Base-by-base conservation (phyloP, 2,113 vertebrate species). In the Taurulus bubalis region DNA sequence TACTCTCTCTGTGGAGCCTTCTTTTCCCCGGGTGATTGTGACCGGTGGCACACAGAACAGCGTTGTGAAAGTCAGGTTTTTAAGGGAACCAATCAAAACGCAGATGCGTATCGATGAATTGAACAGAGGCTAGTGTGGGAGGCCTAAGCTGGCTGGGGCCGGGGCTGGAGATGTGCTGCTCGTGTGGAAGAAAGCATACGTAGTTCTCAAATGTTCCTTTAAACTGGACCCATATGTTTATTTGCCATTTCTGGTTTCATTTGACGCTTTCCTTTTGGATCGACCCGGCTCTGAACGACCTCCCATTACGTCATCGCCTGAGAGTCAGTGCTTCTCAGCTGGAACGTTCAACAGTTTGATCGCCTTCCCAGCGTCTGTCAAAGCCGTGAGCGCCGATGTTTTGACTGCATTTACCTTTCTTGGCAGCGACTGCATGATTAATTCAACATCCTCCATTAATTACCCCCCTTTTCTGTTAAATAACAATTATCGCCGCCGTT, bases 391-490 rank as follows among this genome's bases (percentile, higher is more conserved):
- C 42, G 30, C 10, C 15, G 11, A 1, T 67, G 32, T 28, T 36
- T 60, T 47, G 9, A 16, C 55, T 15, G 24, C n/a, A 8, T 62
- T 58, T 6, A 34, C 2, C 26, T 18, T 26, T 34, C n/a, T 24
- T 28, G 68, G 0, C 69, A 22, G 53, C 67, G 63, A 2, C 18
- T 16, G 63, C 55, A 84, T 80, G 34, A 82, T 80, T 87, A 72
- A 84, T 85, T 30, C 71, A 72, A 6, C 38, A 56, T 55, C 11
- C 22, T n/a, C 30, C 8, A 26, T 47, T 45, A 67, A 82, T 70
- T 22, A 58, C 3, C 34, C 24, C 18, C 22, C 11, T 47, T 56
- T 36, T 28, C 40, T 75, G 59, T n/a, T 20, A 62, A 71, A 65
- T 28, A 30, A 49, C 38, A 67, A 51, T 69, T 49, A 71, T 30